Base-by-base conservation (phyloP, 2,888 invertebrate genomes). In the Ormyrus nitidulus region DNA sequence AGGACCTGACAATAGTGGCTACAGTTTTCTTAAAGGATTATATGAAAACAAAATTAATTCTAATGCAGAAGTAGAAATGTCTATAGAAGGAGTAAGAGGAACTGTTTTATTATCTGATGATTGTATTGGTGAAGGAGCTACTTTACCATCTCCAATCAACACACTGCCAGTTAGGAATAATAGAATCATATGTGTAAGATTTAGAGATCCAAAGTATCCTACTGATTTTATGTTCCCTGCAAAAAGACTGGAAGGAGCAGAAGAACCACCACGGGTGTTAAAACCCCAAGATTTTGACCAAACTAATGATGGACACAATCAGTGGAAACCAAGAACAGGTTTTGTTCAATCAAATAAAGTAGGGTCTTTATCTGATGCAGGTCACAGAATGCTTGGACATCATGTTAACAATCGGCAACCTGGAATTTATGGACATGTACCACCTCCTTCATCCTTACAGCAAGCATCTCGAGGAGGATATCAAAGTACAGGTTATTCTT, bases 51-150 rank as follows among this genome's bases (percentile, higher is more conserved):
- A 91, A 53, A 88, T 92, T 2, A 90, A 90, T 10, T 84, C 91
- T 49, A 91, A 93, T 11, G 86, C 91, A 6, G 93, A 93, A 83
- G 91, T 94, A 80, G 93, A 94, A 83, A 92, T 93, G 84, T 91
- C 93, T 49, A 93, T 95, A 83, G 94, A 97, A 77, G 98, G 98
- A 0, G 95, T 98, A 93, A 93, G 94, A 70, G 99, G 98, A 0
- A 94, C 93, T 4, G 93, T 98, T 75, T 92, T 96, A 88, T 90
- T 94, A 46, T 94, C 97, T 46, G 93, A 94, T 0, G 95, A 95
- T 86, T 94, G 93, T 87, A 94, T 96, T 59, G 88, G 90, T 8
- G 91, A 93, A 62, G 94, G 94, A 66, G 96, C 94, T 0, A 92
- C 92, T 61, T 91, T 96, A 34, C 88, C 92, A 7, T 95, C 96